Base-by-base conservation (phyloP, 2,888 invertebrate genomes). In the Caenorhabditis sp. region DNA sequence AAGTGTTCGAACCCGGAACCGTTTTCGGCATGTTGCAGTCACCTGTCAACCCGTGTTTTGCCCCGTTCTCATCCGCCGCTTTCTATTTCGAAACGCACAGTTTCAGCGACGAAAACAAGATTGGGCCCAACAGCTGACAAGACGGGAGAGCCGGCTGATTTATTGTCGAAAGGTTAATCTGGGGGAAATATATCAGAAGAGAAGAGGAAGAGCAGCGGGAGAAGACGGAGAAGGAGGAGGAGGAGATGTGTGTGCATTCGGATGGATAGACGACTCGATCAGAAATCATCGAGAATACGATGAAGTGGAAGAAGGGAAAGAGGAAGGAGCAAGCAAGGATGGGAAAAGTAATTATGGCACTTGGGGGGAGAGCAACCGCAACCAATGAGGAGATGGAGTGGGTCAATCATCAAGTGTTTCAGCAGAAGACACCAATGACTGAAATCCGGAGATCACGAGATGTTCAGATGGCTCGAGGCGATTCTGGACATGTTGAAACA, bases 101-200 rank as follows among this genome's bases (percentile, higher is more conserved):
- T 76, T 76, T 76, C 76, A 67, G 76, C 11, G 53, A 51, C 53
- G 50, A 67, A 76, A 67, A 76, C 65, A 76, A 76, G 58, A 9
- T 9, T 26, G 20, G 47, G n/a, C n/a, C 40, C 6, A 67, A 65
- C 76, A 76, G 76, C 76, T 76, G 76, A 18, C 61, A 32, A 9
- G 32, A 4, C 9, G n/a, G n/a, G n/a, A n/a, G 60, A 56, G 13
- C 32, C 44, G 56, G 64, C 50, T 72, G 76, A 76, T 76, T 67
- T 76, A 67, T 76, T 76, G 76, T 51, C 28, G 67, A 76, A 67
- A 76, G 67, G 76, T 76, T 76, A 76, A 76, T 76, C 76, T n/a
- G n/a, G n/a, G 32, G 67, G 60, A 28, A 13, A 58, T 56, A 35
- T 50, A 37, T 35, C 24, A 56, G 26, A n/a, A 35, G 24, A 40